Evolutionary conservation across 2,113 vertebrate species (phyloP), one percentile per base, ranked within the genome.

Genomic region (Microcebus griseorufus): DNA sequence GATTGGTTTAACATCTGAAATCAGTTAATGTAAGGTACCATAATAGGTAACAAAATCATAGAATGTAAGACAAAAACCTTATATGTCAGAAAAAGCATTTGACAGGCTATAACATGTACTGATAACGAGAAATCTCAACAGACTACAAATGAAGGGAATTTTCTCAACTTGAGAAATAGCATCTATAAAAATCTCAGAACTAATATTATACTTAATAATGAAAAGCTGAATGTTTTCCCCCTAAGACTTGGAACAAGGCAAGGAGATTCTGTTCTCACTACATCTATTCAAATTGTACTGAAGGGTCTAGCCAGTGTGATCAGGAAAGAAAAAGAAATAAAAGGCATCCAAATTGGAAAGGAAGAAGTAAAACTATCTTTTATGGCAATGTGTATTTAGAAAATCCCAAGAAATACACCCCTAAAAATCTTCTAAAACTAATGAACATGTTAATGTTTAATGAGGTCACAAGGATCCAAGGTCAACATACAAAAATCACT

Each of bases 1-100:
- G 29, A 23, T 81, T 95, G 55, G 42, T 14, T 88, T 93, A 90
- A 69, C 70, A 85, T 80, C 29, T 96, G 58, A 84, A 91, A 88
- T 93, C 82, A 73, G 16, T 93, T 93, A 32, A 90, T 45, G 6
- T 87, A 87, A 84, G 82, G 10, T 13, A 73, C 22, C 14, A 13
- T 42, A 65, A n/a, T 42, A 62, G 6, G 64, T 90, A 83, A 45
- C 27, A 73, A 73, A 73, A 73, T 73, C 37, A 73, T 60, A 72
- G n/a, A 72, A 70, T 48, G 76, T 80, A 51, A 80, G 25, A 55
- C 29, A 37, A 72, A 90, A 95, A 53, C 14, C 20, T 82, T 83
- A 62, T 79, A 51, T 85, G 62, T 9, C 51, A 60, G 39, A 84
- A 60, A 65, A 82, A 67, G 20, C n/a, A n/a, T 69, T 72, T 78